Conservation (phyloP, 2,888 invertebrate genomes). For the Tethea ocularis region DNA sequence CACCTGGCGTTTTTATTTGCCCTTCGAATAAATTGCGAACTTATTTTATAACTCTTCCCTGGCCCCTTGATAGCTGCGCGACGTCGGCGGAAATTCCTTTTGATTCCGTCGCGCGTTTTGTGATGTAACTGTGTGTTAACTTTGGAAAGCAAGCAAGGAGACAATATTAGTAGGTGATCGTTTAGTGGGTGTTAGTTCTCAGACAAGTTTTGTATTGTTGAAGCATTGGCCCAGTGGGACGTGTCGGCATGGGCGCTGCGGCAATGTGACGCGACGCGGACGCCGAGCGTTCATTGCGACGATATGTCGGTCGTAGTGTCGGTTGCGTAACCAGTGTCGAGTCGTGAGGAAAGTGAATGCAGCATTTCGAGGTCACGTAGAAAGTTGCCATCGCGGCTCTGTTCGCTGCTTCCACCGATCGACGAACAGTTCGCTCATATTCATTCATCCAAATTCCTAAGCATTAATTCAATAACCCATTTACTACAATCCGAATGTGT, state of each 20-base stretch:
- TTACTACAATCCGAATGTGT: constrained; percentile 15
- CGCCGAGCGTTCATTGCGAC: constrained; percentile 48
- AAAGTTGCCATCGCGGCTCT: constrained; percentile 72
- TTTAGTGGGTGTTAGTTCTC: constrained; percentile 36
- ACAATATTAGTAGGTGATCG: constrained; percentile 43
- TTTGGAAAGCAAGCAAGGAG: constrained; percentile 40
- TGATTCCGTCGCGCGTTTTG: constrained; percentile 35
- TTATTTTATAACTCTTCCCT: constrained; percentile 66
- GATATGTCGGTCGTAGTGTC: constrained; percentile 73
- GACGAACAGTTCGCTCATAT: constrained; percentile 35
- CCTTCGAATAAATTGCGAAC: constrained; percentile 76
- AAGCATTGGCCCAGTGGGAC: constrained; percentile 35
- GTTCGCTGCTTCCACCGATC: constrained; percentile 39
- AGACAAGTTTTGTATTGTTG: constrained; percentile 45
- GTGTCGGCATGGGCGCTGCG: constrained; percentile 33
- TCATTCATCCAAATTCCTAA: constrained; percentile 39
- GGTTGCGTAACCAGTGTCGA: constrained; percentile 80
- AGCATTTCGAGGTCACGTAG: constrained; percentile 82
- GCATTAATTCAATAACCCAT: constrained; percentile 22
- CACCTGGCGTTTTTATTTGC: constrained; percentile 82
- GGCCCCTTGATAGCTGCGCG: constrained; percentile 32
- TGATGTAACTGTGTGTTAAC: constrained; percentile 49
- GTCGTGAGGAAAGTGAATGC: constrained; percentile 82
- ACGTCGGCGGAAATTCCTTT: constrained; percentile 30
- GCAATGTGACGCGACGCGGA: constrained; percentile 10